Evolutionary conservation across 1,140 invertebrate species (phyloP).

Genomic region (Antheraea pernyi): DNA sequence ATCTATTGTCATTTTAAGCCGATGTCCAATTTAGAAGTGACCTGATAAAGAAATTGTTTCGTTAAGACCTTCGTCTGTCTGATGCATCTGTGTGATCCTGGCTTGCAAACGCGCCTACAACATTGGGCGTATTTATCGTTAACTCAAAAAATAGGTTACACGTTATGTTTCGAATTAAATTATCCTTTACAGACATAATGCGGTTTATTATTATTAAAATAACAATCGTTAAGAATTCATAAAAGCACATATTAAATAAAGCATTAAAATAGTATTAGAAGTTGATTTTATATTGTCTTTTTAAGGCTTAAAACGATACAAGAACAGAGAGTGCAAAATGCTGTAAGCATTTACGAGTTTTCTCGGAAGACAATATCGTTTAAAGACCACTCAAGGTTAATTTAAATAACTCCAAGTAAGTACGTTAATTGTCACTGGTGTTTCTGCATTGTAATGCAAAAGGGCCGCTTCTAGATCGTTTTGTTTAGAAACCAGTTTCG

Average conservation of each 20-base stretch:
- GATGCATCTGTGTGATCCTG: constrained; percentile 41
- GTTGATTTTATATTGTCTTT: not conserved
- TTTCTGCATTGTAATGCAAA: constrained; percentile 12
- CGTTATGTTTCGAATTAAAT: not conserved
- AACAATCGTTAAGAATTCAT: not conserved
- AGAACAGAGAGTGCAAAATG: not conserved
- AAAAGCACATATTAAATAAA: not conserved
- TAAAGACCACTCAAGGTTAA: constrained; percentile 17
- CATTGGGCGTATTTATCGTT: not conserved
- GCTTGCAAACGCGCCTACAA: constrained; percentile 40
- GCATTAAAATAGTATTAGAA: not conserved
- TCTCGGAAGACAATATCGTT: constrained; percentile 2
- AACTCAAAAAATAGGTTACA: not conserved
- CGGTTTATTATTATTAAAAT: too few species aligned
- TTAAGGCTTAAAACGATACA: too few species aligned
- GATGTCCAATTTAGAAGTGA: constrained; percentile 44
- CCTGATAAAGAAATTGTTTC: constrained; percentile 56
- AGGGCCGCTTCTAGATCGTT: constrained; percentile 2
- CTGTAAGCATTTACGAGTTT: not conserved
- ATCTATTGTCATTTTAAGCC: constrained; percentile 64
- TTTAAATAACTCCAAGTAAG: constrained; percentile 9
- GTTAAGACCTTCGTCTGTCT: constrained; percentile 25
- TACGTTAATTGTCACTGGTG: constrained; percentile 9
- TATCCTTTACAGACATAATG: not conserved
- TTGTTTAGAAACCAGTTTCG: constrained; percentile 9